These are phyloP conservation scores for Idris sp. DNA, from an alignment of 1,140 invertebrate genomes.

Conservation along the genomic window DNA sequence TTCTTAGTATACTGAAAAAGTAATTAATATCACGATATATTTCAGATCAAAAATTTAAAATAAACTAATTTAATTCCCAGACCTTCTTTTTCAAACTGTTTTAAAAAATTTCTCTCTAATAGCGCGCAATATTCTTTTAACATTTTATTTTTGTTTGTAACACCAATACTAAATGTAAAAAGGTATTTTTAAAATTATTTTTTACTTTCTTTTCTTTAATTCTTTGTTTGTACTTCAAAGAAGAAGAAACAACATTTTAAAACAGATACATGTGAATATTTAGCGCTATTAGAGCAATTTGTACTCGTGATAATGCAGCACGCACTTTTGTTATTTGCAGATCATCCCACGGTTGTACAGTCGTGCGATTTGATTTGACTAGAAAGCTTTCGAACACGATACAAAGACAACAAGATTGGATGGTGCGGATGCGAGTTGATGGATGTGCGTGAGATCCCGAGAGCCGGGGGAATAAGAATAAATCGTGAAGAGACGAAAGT, in stretches of 20 bases:
- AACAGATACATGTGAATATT: slow-evolving; percentile 19
- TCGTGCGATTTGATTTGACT: slow-evolving; percentile 78
- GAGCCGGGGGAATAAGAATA: slow-evolving; percentile 69
- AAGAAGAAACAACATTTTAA: too few relatives aligned
- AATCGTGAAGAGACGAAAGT: slow-evolving; percentile 63
- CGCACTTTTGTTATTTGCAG: slow-evolving; percentile 77
- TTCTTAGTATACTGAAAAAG: too few relatives aligned
- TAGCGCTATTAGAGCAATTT: slow-evolving; percentile 30
- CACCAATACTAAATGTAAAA: too few relatives aligned
- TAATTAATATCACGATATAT: too few relatives aligned
- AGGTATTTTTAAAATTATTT: too few relatives aligned
- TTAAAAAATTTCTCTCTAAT: slow-evolving; percentile 4
- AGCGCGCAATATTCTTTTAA: slow-evolving; percentile 25
- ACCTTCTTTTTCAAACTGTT: not conserved
- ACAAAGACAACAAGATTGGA: slow-evolving; percentile 79
- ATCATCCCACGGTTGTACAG: slow-evolving; percentile 77
- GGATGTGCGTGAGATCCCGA: slow-evolving; percentile 77
- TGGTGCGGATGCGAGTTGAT: slow-evolving; percentile 78
- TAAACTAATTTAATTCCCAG: too few relatives aligned
- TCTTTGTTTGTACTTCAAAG: too few relatives aligned
- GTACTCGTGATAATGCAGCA: slow-evolving; percentile 70
- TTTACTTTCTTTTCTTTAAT: too few relatives aligned
- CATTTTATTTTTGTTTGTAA: slow-evolving; percentile 3
- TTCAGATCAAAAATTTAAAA: too few relatives aligned
- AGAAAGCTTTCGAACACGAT: slow-evolving; percentile 78